phyloP scores from a whole-genome alignment of 2,797 vertebrate genomes.

The Falco biarmicus region DNA sequence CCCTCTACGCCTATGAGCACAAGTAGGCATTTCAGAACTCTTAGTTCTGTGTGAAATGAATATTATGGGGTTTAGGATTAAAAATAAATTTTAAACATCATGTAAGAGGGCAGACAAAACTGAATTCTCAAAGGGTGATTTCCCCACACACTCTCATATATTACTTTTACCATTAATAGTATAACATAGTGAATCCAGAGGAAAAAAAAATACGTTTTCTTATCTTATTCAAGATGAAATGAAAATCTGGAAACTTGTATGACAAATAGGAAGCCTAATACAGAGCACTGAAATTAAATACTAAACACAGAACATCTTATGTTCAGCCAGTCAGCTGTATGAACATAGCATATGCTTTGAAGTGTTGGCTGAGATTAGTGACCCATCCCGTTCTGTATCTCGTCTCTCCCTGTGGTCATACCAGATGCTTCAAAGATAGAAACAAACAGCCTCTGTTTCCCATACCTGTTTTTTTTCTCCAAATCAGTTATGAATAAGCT shows the following conservation, averaged over 20 bases:
- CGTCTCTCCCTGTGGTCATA: background rate
- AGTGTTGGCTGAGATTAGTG: background rate
- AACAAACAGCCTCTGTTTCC: background rate
- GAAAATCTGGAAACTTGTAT: background rate
- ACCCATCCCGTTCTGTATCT: background rate
- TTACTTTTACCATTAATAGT: background rate
- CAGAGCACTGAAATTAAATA: background rate
- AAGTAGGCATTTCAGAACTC: background rate
- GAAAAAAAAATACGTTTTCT: background rate
- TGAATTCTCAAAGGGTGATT: background rate
- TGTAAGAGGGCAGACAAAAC: background rate
- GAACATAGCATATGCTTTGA: background rate
- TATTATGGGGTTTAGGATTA: rapidly evolving
- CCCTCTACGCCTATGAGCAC: background rate
- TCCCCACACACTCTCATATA: background rate
- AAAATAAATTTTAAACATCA: background rate
- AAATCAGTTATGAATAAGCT: background rate
- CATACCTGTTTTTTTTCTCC: background rate
- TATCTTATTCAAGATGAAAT: background rate
- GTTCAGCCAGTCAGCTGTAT: background rate
- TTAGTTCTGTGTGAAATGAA: background rate
- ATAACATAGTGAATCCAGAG: background rate
- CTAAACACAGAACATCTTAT: background rate
- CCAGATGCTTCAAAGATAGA: background rate
- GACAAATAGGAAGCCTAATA: background rate